Conservation (phyloP, 1,140 invertebrate genomes). For the Heliconius hermathena region DNA sequence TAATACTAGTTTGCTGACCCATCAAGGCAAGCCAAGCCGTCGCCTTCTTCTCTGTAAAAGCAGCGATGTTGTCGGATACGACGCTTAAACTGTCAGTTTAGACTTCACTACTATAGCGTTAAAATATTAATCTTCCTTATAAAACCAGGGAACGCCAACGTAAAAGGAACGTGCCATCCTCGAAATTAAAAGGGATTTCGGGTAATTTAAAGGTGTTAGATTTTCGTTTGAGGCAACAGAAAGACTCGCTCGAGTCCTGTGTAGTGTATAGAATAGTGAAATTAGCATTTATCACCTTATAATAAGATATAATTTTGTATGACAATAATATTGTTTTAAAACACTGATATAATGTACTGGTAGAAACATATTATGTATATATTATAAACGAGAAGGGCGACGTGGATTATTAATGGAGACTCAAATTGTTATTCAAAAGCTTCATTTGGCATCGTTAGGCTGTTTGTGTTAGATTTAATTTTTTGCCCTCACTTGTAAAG, state of each 20-base stretch:
- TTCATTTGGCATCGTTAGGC: conserved; percentile 39
- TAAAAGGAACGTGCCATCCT: conserved; percentile 59
- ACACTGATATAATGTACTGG: conserved; percentile 1
- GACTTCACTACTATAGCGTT: conserved; percentile 38
- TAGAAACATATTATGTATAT: background rate
- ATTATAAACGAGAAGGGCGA: conserved; percentile 1
- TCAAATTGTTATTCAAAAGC: conserved; percentile 43
- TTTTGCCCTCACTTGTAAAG: conserved; percentile 24
- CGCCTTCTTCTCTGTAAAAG: background rate
- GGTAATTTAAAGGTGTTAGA: conserved; percentile 66
- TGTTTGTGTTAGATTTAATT: conserved; percentile 34
- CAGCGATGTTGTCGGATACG: background rate
- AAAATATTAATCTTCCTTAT: conserved; percentile 55
- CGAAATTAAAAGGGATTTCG: conserved; percentile 66
- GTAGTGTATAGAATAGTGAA: background rate
- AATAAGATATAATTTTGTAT: conserved; percentile 7
- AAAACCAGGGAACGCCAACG: conserved; percentile 42
- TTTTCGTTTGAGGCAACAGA: conserved; percentile 47
- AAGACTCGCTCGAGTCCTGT: background rate
- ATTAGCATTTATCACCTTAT: background rate
- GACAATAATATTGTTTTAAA: background rate
- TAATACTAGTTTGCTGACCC: too few relatives aligned
- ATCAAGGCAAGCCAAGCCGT: background rate
- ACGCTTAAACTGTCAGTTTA: conserved; percentile 22
- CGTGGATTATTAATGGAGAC: conserved; percentile 39